Conservation (phyloP, 2,113 vertebrate species). For the Formicarius rufipectus region DNA sequence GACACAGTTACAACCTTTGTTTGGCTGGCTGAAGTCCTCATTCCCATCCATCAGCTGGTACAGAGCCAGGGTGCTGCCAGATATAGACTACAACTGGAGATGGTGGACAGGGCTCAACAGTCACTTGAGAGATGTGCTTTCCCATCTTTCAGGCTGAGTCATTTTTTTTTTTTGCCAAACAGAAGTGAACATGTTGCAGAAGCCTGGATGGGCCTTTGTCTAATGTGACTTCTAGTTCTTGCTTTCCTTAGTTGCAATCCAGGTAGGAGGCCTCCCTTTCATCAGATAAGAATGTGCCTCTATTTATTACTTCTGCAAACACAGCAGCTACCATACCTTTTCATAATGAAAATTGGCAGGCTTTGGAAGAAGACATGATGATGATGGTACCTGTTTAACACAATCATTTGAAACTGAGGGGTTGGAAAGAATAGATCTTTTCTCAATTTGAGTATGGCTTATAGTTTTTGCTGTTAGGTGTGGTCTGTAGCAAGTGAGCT, state of each 20-base stretch:
- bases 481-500: neutral
- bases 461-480: neutral
- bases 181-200: neutral
- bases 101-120: neutral
- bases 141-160: neutral
- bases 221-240: neutral
- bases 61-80: neutral
- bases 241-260: neutral
- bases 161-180: neutral
- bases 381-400: neutral
- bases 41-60: neutral
- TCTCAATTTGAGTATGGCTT: neutral
- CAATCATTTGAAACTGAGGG: neutral
- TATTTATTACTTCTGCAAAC: neutral
- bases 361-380: neutral
- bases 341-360: neutral
- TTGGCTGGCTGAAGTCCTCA: neutral
- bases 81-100: neutral
- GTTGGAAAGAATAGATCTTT: neutral
- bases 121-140: accelerated
- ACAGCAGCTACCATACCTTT: neutral
- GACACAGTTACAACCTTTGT: neutral
- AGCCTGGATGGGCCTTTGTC: neutral
- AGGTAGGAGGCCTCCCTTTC: neutral
- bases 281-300: neutral